Evolutionary conservation across 2,888 invertebrate genomes (phyloP).

Genomic region (Pristionchus mayeri): DNA sequence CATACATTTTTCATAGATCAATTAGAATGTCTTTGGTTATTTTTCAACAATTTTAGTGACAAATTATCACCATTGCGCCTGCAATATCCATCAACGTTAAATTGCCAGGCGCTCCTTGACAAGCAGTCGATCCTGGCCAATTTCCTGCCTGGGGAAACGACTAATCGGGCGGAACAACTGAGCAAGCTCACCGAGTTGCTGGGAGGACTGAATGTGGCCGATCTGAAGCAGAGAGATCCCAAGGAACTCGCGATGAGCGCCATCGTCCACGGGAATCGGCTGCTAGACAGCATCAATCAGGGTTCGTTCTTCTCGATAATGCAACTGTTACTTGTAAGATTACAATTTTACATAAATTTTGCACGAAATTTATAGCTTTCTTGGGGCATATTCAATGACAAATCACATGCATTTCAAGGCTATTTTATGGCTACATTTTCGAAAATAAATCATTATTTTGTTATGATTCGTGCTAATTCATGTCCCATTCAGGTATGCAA

Average conservation of each 20-base stretch:
- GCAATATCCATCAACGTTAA: no score
- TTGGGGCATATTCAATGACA: no score
- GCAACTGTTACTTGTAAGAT: no score
- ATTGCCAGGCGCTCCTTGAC: constrained; percentile 65
- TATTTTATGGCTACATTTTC: no score
- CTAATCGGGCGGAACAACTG: constrained; percentile 65
- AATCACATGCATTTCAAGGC: no score
- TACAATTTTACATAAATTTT: no score
- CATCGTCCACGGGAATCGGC: constrained; percentile 76
- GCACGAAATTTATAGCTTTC: no score
- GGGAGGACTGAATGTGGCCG: constrained; percentile 90
- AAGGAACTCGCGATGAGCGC: constrained; percentile 75
- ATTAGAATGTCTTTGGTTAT: no score
- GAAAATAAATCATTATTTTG: no score
- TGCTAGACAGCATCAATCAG: constrained; percentile 72
- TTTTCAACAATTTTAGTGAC: background rate
- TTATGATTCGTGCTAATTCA: no score
- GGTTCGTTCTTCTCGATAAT: no score
- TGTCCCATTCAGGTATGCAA: constrained; percentile 61
- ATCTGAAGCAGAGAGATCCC: constrained; percentile 70
- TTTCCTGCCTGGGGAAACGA: constrained; percentile 63
- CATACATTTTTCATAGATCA: background rate
- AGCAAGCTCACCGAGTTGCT: constrained; percentile 87
- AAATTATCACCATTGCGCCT: background rate
- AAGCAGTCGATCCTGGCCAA: constrained; percentile 72